phyloP scores from a whole-genome alignment of 2,888 invertebrate species.

The Drosophila leonis region DNA sequence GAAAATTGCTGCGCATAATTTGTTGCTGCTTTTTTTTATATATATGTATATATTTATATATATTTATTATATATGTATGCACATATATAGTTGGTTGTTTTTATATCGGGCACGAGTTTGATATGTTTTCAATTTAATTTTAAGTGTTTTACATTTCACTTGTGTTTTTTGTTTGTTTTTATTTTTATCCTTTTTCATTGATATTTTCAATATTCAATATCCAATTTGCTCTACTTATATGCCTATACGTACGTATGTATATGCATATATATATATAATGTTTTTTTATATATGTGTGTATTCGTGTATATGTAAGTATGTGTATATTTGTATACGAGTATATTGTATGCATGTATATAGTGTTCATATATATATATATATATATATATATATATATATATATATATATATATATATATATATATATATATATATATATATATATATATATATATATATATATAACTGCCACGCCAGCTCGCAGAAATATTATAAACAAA shows the following conservation, averaged over 20 bases:
- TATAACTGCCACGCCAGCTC: conserved; percentile 15
- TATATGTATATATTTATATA: no score
- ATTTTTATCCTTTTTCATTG: conserved; percentile 31
- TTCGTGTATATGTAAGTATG: conserved; percentile 14
- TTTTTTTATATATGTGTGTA: conserved; percentile 38
- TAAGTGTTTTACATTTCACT: conserved; percentile 53
- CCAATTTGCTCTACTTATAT: conserved; percentile 75
- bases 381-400: conserved; percentile 40
- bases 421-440: conserved; percentile 24
- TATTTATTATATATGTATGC: conserved; percentile 40
- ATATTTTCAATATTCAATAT: conserved; percentile 77
- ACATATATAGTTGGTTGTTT: conserved; percentile 58
- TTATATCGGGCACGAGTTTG: conserved; percentile 85
- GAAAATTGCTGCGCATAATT: conserved; percentile 72
- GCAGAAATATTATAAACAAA: conserved; percentile 59
- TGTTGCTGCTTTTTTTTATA: conserved; percentile 46
- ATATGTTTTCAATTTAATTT: conserved; percentile 85
- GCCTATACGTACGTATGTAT: conserved; percentile 34
- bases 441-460: no score
- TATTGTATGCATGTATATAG: conserved; percentile 53
- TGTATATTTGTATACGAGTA: conserved; percentile 40
- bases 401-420: conserved; percentile 35
- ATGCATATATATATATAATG: conserved; percentile 25
- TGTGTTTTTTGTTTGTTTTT: conserved; percentile 29
- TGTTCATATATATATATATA: conserved; percentile 14